Percentiles rank a stretch among this genome's conserved stretches.
phyloP scores from a whole-genome alignment of 2,888 invertebrate species.

The Ormyrus labotus region DNA sequence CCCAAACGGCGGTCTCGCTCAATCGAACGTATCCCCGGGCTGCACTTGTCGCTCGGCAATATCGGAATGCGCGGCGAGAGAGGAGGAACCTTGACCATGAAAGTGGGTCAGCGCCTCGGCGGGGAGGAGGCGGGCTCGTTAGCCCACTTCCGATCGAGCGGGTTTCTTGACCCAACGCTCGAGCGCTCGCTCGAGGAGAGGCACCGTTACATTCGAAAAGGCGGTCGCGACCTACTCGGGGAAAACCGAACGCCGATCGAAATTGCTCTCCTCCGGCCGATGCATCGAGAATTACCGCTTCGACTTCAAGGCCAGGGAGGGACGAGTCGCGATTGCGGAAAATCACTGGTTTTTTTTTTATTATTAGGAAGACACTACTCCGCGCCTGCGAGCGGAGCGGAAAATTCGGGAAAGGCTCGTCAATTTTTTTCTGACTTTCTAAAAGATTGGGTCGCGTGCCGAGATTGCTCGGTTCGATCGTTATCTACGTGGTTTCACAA shows the following conservation, averaged over 20 bases:
- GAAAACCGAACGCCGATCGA: too few relatives aligned
- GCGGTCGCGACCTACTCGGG: conserved; percentile 74
- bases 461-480: not conserved
- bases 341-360: conserved; percentile 30
- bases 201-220: conserved; percentile 72
- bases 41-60: not conserved
- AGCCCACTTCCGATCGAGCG: conserved; percentile 70
- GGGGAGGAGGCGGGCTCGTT: conserved; percentile 63
- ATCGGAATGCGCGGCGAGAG: conserved; percentile 30
- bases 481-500: too few relatives aligned
- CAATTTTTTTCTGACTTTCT: conserved; percentile 39
- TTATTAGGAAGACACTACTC: conserved; percentile 32
- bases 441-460: not conserved
- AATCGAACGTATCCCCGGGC: not conserved
- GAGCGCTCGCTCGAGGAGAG: conserved; percentile 60
- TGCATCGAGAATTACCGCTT: not conserved
- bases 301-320: not conserved
- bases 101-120: conserved; percentile 68
- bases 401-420: conserved; percentile 44
- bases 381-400: conserved; percentile 44
- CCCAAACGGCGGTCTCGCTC: not conserved
- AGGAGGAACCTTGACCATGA: conserved; percentile 69
- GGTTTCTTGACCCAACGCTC: conserved; percentile 57
- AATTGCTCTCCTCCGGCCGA: not conserved
- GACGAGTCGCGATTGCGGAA: conserved; percentile 17